phyloP scores from a whole-genome alignment of 2,888 invertebrate genomes.

The Colletes collaris region DNA sequence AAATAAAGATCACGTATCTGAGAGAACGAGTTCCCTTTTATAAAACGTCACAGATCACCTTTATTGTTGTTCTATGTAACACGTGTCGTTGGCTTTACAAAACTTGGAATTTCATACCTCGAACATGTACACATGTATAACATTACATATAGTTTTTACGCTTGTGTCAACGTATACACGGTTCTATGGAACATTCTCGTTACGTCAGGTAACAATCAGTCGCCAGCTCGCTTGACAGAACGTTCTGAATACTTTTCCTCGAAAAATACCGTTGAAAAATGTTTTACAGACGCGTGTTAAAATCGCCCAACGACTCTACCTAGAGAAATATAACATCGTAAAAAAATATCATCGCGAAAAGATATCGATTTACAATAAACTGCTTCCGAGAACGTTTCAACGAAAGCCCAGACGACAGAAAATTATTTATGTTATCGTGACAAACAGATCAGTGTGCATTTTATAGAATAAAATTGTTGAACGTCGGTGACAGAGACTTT shows the following conservation, averaged over 20 bases:
- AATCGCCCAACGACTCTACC: neutral
- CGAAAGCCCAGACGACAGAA: neutral
- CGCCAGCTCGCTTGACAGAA: constrained; percentile 40
- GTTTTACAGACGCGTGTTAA: neutral
- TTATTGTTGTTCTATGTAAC: constrained; percentile 72
- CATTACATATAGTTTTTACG: constrained; percentile 46
- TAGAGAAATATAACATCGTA: neutral
- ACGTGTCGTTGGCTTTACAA: constrained; percentile 74
- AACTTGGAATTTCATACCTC: constrained; percentile 75
- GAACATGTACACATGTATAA: constrained; percentile 62
- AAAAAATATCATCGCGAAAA: neutral
- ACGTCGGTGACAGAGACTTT: too few species aligned
- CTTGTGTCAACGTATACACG: constrained; percentile 40
- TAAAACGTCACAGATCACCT: constrained; percentile 71
- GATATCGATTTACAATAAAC: constrained; percentile 10
- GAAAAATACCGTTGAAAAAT: neutral
- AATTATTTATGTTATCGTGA: neutral
- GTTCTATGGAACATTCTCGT: constrained; percentile 42
- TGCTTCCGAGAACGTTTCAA: neutral
- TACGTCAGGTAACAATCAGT: constrained; percentile 44
- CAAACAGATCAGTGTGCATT: too few species aligned
- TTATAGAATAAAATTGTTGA: too few species aligned
- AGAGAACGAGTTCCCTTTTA: constrained; percentile 61
- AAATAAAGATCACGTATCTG: constrained; percentile 48
- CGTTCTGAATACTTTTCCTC: constrained; percentile 15